Evolutionary conservation across 2,113 vertebrate species (phyloP), one percentile per base, ranked within the genome.

Genomic region (Tragulus kanchil): DNA sequence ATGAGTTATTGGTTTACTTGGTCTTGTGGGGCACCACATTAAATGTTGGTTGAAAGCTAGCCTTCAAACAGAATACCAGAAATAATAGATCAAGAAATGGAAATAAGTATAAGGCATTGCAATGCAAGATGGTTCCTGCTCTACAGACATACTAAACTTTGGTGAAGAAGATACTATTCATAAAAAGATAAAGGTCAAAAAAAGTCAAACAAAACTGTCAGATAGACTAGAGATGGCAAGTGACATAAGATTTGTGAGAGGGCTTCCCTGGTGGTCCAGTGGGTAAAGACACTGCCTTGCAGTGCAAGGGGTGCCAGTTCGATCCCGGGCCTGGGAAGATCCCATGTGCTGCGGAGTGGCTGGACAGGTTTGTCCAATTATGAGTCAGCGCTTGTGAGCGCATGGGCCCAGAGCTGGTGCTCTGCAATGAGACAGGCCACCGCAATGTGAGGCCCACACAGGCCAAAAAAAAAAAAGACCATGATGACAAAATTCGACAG

Each of bases 131-230:
- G n/a, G n/a, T n/a, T n/a, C n/a, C n/a, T n/a, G n/a, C n/a, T n/a
- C n/a, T n/a, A n/a, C n/a, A n/a, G n/a, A n/a, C n/a, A 92, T 48
- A 88, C 81, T 96, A 94, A 90, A 42, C 8, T 92, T 95, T 77
- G n/a, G 4, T n/a, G 36, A 87, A 89, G 79, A 92, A 89, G 12
- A 75, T 52, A 58, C 58, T 65, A 92, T 85, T 89, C 45, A 78
- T 96, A 31, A 96, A 95, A 89, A 87, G 21, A 11, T n/a, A 88
- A 73, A 93, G 26, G 81, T 59, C 8, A 77, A 64, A 36, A 48
- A 77, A 93, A 45, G 6, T 93, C 28, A 64, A 78, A 67, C 3
- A 83, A 17, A 93, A 86, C 65, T 93, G 31, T 36, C 19, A 89
- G 64, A 36, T 59, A 36, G 65, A 4, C 23, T 71, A 73, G 56